Conservation (phyloP, 2,888 invertebrate species). For the Cheilosia urbana region DNA sequence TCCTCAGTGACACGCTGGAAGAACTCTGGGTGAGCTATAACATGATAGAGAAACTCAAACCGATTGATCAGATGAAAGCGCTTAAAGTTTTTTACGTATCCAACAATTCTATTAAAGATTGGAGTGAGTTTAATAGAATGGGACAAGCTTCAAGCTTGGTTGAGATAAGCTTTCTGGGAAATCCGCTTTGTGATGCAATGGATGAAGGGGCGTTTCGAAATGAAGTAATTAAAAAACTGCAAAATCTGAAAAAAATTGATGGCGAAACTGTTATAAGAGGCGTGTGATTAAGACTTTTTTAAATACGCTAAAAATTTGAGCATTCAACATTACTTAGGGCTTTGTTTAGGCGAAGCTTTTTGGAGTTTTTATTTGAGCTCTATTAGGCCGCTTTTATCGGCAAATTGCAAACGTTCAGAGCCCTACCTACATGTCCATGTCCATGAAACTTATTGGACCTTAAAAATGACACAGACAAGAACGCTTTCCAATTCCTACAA, state of each 20-base stretch:
- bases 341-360: no score
- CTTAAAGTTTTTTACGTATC: conserved; percentile 93
- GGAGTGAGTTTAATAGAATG: conserved; percentile 93
- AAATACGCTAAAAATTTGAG: no score
- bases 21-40: conserved; percentile 98
- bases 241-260: conserved; percentile 91
- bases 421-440: no score
- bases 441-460: no score
- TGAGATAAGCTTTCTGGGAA: conserved; percentile 93
- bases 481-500: background rate
- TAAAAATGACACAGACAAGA: background rate
- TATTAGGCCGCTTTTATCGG: no score
- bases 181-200: conserved; percentile 90
- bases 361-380: no score
- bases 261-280: conserved; percentile 90
- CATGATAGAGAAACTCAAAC: conserved; percentile 95
- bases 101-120: conserved; percentile 94
- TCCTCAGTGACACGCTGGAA: conserved; percentile 93
- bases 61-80: conserved; percentile 91
- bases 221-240: conserved; percentile 89
- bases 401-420: no score
- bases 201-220: conserved; percentile 89
- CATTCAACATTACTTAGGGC: no score
- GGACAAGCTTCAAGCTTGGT: conserved; percentile 89
- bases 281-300: background rate